Evolutionary conservation across 2,888 invertebrate species (phyloP).

Genomic region (Thumatha senex): DNA sequence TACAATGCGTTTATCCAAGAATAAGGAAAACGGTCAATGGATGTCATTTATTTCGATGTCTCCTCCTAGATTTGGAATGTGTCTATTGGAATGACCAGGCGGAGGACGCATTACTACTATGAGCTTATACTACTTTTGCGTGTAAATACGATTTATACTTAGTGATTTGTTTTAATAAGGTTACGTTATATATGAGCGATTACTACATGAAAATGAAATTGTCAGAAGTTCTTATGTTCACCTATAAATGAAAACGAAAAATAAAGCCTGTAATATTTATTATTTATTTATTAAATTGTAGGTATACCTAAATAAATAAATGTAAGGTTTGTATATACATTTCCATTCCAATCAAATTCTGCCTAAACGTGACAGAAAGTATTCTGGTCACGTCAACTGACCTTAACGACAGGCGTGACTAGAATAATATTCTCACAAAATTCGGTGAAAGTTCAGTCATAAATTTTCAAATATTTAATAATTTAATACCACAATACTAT

Average conservation of each 20-base stretch:
- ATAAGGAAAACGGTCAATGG: constrained; percentile 52
- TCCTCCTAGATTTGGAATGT: constrained; percentile 39
- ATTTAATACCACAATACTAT: too few species aligned
- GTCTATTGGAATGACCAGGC: constrained; percentile 33
- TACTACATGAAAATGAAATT: too few species aligned
- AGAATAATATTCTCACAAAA: constrained; percentile 31
- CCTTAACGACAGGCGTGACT: constrained; percentile 25
- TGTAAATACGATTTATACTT: constrained; percentile 5
- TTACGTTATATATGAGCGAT: too few species aligned
- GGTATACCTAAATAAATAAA: constrained; percentile 9
- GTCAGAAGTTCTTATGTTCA: too few species aligned
- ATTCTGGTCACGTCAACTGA: constrained; percentile 45
- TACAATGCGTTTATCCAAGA: constrained; percentile 43
- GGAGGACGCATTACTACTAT: constrained; percentile 18
- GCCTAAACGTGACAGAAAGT: constrained; percentile 43
- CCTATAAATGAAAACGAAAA: too few species aligned
- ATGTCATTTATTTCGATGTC: constrained; percentile 45
- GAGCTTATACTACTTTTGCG: constrained; percentile 14
- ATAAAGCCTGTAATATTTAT: too few species aligned
- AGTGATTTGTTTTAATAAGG: not conserved
- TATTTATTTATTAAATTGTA: too few species aligned
- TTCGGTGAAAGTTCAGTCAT: constrained; percentile 25
- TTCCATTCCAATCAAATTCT: constrained; percentile 36
- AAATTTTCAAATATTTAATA: too few species aligned
- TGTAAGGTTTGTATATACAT: constrained; percentile 21